These are phyloP conservation scores for Poeciliopsis turneri DNA, from an alignment of 2,797 vertebrate species.

Conservation along the genomic window DNA sequence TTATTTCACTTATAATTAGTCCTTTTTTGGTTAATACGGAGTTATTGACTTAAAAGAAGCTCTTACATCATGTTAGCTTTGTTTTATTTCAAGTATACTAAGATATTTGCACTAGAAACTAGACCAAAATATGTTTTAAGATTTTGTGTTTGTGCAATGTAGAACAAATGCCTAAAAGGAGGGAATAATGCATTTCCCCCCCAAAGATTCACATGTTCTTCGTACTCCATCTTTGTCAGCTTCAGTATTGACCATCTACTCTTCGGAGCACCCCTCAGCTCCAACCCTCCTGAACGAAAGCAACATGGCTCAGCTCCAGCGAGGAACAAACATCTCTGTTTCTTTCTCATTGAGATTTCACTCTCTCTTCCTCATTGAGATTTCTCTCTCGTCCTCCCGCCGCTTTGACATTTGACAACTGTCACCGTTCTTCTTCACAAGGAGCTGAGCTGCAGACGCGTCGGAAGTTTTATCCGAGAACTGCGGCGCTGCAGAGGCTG, in stretches of 20 bases:
- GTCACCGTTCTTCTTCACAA: slow-evolving; percentile 38
- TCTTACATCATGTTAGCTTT: too few species aligned
- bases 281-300: background rate
- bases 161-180: too few species aligned
- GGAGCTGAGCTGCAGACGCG: slow-evolving; percentile 53
- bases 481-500: slow-evolving; percentile 25
- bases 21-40: too few species aligned
- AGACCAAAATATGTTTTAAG: too few species aligned
- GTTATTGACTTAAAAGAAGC: too few species aligned
- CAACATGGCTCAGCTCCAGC: background rate
- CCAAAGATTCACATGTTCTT: background rate
- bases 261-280: background rate
- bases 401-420: slow-evolving; percentile 58
- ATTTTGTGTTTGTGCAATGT: too few species aligned
- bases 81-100: too few species aligned
- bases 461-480: slow-evolving; percentile 45
- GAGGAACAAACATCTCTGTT: slow-evolving; percentile 20
- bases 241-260: slow-evolving; percentile 2
- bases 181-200: too few species aligned
- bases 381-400: slow-evolving; percentile 19
- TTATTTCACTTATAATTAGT: too few species aligned
- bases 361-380: slow-evolving; percentile 23
- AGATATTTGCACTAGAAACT: too few species aligned
- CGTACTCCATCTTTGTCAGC: slow-evolving; percentile 11
- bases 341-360: slow-evolving; percentile 36